Evolutionary conservation across 2,888 invertebrate species (phyloP), one percentile per base, ranked within the genome.

Genomic region (Parascotia fuliginaria): DNA sequence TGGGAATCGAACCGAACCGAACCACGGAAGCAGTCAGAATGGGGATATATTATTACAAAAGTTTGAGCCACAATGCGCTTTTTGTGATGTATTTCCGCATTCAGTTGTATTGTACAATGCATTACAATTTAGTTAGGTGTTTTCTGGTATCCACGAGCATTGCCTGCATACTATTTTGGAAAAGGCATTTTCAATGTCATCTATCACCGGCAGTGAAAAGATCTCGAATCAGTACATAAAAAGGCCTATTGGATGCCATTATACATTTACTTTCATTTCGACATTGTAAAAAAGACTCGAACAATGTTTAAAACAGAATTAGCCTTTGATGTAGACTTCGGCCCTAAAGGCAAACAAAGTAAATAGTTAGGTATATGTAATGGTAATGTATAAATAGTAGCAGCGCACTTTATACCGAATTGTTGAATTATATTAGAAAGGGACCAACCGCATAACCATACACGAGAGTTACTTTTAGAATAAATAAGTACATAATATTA

Each of bases 201-300:
- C 77, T 85, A 85, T 87, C 84, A 85, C 77, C 77, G 80, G 78
- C 81, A 77, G 57, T 60, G 65, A 52, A 73, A 73, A 64, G 58
- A 73, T 71, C 60, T 73, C 66, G 68, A 71, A 73, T 77, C 69
- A 74, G 71, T 60, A 64, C 68, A 72, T 79, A 81, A 81, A 79
- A 39, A 82, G 80, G 72, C 64, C 62, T 69, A 70, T 73, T 61
- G 59, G 65, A 70, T 72, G 77, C 76, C 77, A 77, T 77, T 77
- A 78, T 65, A 70, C 67, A 68, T 70, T 80, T 76, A 71, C 66
- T 65, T 83, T 75, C 73, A 73, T 74, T 75, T 70, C 51, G 48
- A 54, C 52, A 45, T 36, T 7, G 31, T 42, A 9, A 32, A n/a
- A n/a, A n/a, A n/a, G 33, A 43, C 38, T 31, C 29, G 2, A 36